Conservation (phyloP, 1,140 invertebrate genomes). For the Drosophila mayri region DNA sequence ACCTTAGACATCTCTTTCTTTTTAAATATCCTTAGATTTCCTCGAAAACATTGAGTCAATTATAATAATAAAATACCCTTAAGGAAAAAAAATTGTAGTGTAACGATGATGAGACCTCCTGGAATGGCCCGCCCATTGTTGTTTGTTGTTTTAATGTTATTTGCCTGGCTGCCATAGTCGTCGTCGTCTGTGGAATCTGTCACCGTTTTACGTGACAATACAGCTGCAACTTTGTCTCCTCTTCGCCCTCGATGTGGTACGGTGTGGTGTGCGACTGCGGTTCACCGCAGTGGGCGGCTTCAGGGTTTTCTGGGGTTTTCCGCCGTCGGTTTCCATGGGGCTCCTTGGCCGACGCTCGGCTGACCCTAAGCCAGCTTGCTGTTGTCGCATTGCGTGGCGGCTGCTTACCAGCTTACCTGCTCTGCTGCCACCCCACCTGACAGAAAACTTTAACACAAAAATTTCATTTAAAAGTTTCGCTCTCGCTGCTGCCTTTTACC, state of each 20-base stretch:
- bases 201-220: slow-evolving; percentile 81
- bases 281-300: slow-evolving; percentile 19
- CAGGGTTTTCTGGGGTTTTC: slow-evolving; percentile 6
- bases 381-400: slow-evolving; percentile 34
- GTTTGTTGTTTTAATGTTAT: slow-evolving; percentile 79
- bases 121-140: slow-evolving; percentile 50
- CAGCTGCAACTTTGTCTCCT: slow-evolving; percentile 57
- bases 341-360: slow-evolving; percentile 27
- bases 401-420: slow-evolving; percentile 22
- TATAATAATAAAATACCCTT: background rate
- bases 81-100: background rate
- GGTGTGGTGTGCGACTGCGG: slow-evolving; percentile 7
- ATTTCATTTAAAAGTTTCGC: slow-evolving; percentile 82
- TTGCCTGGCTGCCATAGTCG: slow-evolving; percentile 59
- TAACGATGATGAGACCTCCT: slow-evolving; percentile 55
- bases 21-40: background rate
- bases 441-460: slow-evolving; percentile 82
- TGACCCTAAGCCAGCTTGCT: slow-evolving; percentile 73
- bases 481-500: slow-evolving; percentile 47
- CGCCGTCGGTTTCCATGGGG: slow-evolving; percentile 5
- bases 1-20: no score
- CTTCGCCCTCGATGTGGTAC: background rate
- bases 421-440: slow-evolving; percentile 57
- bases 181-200: slow-evolving; percentile 71
- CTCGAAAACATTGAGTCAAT: background rate